phyloP scores from a whole-genome alignment of 2,888 invertebrate species.

The Galerucella pusilla region DNA sequence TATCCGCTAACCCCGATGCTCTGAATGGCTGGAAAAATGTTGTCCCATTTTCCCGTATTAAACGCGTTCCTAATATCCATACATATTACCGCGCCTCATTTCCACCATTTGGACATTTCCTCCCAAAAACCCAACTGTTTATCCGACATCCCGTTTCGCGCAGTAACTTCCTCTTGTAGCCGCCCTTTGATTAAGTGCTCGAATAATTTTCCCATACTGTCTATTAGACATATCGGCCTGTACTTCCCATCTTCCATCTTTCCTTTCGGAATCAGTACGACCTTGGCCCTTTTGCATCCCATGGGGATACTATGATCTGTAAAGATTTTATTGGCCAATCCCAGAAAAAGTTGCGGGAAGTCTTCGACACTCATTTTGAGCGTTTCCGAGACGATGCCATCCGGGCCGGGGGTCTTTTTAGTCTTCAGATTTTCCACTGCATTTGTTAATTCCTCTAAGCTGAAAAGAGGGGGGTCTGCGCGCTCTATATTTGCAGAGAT shows the following conservation, averaged over 20 bases:
- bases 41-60: too few species aligned
- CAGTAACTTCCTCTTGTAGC: constrained; percentile 42
- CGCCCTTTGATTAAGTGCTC: constrained; percentile 42
- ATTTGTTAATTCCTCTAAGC: constrained; percentile 33
- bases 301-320: not conserved
- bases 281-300: constrained; percentile 19
- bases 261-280: constrained; percentile 15
- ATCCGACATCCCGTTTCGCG: constrained; percentile 34
- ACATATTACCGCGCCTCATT: too few species aligned
- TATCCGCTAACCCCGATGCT: too few species aligned
- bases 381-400: constrained; percentile 35
- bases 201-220: constrained; percentile 48
- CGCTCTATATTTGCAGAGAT: not conserved
- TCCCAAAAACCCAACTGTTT: constrained; percentile 48
- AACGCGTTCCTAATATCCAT: too few species aligned
- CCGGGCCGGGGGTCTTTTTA: constrained; percentile 36
- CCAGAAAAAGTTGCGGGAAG: too few species aligned
- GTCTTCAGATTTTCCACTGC: constrained; percentile 33
- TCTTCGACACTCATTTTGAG: not conserved
- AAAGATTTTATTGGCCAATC: not conserved
- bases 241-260: not conserved
- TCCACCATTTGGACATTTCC: constrained; percentile 30
- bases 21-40: too few species aligned
- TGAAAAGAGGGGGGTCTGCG: constrained; percentile 14
- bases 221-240: constrained; percentile 51